A percentile compares a stretch with the other conserved stretches of the same genome.
Conservation (phyloP, 2,113 vertebrate genomes). For the Macroglossus sobrinus region DNA sequence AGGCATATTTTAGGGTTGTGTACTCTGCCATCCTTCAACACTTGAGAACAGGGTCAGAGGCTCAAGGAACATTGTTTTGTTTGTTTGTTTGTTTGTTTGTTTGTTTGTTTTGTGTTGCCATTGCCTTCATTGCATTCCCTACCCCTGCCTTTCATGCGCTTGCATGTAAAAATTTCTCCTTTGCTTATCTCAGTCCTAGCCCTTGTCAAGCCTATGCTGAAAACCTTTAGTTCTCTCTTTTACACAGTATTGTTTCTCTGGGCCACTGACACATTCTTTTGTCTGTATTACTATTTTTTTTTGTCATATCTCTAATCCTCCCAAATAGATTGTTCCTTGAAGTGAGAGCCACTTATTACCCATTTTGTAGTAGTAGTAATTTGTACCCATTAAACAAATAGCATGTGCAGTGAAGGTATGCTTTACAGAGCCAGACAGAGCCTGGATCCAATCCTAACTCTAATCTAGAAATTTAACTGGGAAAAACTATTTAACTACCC, state of each 20-base stretch:
- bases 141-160: background rate
- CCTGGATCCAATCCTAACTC: background rate
- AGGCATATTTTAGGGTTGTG: background rate
- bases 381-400: background rate
- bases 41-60: background rate
- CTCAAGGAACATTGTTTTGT: background rate
- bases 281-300: background rate
- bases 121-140: background rate
- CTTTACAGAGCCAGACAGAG: background rate
- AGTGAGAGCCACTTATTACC: background rate
- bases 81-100: too few species aligned
- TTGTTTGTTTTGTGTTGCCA: background rate
- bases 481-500: background rate
- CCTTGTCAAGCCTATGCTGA: background rate
- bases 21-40: background rate
- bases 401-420: rapidly evolving
- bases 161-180: background rate
- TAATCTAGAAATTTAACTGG: background rate
- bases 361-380: background rate
- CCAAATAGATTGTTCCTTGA: background rate
- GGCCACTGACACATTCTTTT: background rate
- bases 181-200: background rate
- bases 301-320: background rate
- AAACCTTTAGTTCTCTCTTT: background rate
- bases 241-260: background rate